Evolutionary conservation across 2,888 invertebrate species (phyloP).

Genomic region (Drosophila infuscata): DNA sequence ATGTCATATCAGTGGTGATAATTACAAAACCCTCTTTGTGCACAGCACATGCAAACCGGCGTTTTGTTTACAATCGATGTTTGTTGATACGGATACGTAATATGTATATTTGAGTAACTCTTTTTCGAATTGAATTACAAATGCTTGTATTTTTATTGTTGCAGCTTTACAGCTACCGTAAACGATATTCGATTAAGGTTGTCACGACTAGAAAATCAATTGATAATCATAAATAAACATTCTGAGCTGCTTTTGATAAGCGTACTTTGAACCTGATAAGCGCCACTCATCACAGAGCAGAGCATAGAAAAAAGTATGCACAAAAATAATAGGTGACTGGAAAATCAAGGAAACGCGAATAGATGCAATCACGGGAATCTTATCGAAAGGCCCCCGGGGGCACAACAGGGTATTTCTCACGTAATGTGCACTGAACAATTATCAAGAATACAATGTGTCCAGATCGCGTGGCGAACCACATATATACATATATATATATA

Average conservation of each 20-base stretch:
- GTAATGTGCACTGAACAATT: conserved; percentile 42
- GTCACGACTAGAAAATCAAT: conserved; percentile 3
- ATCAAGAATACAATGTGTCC: conserved; percentile 38
- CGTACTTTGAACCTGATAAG: conserved; percentile 57
- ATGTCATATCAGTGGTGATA: conserved; percentile 55
- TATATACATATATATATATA: conserved; percentile 3
- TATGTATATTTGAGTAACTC: conserved; percentile 2
- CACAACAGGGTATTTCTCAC: conserved; percentile 31
- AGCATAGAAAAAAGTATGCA: not conserved
- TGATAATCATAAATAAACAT: conserved; percentile 12
- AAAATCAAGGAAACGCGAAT: conserved; percentile 35
- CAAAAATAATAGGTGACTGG: not conserved
- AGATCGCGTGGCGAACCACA: conserved; percentile 31
- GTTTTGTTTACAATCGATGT: conserved; percentile 16
- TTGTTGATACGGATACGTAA: conserved; percentile 46
- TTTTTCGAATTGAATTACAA: conserved; percentile 9
- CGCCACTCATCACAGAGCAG: conserved; percentile 14
- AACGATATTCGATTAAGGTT: conserved; percentile 20
- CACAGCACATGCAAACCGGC: conserved; percentile 35
- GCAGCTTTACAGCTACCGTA: conserved; percentile 5
- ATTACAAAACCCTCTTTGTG: conserved; percentile 34
- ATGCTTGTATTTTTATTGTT: not conserved
- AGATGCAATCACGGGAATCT: conserved; percentile 6
- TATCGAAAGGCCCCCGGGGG: conserved; percentile 22
- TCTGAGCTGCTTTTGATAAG: conserved; percentile 52